Evolutionary conservation across 2,113 vertebrate genomes (phyloP), one percentile per base, ranked within the genome.

Genomic region (Ophiodon elongatus): DNA sequence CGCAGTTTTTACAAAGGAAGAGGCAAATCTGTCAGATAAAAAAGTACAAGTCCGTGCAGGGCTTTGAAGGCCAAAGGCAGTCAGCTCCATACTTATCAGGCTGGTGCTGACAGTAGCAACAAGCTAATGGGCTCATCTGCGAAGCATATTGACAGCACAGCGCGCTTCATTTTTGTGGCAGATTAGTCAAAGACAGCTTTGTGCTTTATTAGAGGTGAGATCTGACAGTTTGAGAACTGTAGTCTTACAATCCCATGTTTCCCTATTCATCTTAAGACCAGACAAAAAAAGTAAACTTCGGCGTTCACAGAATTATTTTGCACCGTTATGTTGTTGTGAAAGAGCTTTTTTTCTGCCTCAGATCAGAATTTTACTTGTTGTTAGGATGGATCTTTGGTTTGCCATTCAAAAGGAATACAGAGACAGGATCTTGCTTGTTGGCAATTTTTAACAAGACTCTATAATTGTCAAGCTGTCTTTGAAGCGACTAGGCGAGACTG

Each of bases 51-150:
- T 85, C 79, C 65, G 23, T 7, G 59, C 76, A 23, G 68, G 69
- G 79, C 89, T 92, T 88, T 91, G 90, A 93, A 89, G 91, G 86
- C 82, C 85, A 80, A 88, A 88, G 41, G 63, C 88, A 79, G 84
- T 68, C 81, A 37, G 85, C 76, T 83, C 50, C 68, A 41, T 83
- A 72, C 87, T 88, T 83, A 89, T 90, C 88, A 86, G 82, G 69
- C 78, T 68, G 86, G 4, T 45, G 80, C 89, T 93, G 91, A 93
- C 91, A 90, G 91, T 70, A 83, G 84, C 80, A 84, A 76, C 60
- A 65, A 90, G 84, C 83, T 92, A 92, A 92, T 92, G 89, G 89
- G 90, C 93, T 91, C 89, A 86, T 92, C 85, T 88, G 83, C 62
- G 27, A 45, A 71, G 82, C 80, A 31, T 90, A 91, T 87, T 90